A percentile compares a stretch with the other conserved stretches of the same genome.
Conservation (phyloP, 1,140 invertebrate species). For the Temnothorax longispinosus region DNA sequence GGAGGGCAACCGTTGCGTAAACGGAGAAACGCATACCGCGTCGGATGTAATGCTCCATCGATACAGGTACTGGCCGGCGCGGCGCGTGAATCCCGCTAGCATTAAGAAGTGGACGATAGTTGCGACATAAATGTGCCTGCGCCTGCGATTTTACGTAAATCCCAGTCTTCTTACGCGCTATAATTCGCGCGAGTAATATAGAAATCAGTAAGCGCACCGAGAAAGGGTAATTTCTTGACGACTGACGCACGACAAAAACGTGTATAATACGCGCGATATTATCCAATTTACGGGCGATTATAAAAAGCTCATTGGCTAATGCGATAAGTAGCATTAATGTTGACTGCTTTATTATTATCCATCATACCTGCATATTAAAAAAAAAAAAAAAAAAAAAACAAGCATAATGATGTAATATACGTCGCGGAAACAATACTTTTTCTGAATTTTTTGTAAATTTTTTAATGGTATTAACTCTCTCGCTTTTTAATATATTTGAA, state of each 20-base stretch:
- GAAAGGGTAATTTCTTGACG: constrained; percentile 13
- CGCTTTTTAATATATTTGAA: not conserved
- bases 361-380: not conserved
- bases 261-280: constrained; percentile 15
- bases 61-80: not conserved
- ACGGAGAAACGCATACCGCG: constrained; percentile 48
- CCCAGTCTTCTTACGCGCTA: constrained; percentile 10
- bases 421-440: not conserved
- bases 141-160: constrained; percentile 8
- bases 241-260: constrained; percentile 18
- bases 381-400: not conserved
- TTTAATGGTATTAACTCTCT: not conserved
- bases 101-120: constrained; percentile 50
- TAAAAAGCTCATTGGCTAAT: constrained; percentile 41
- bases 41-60: constrained; percentile 24
- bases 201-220: constrained; percentile 6
- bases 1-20: constrained; percentile 59
- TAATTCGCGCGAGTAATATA: not conserved
- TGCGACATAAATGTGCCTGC: not conserved
- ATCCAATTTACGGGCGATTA: constrained; percentile 40
- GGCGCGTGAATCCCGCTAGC: constrained; percentile 27
- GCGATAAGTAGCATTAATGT: constrained; percentile 32
- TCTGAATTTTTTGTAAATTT: not conserved
- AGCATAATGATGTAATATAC: not conserved
- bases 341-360: constrained; percentile 31